Conservation (phyloP, 1,140 invertebrate genomes). For the Camponotus floridanus region DNA sequence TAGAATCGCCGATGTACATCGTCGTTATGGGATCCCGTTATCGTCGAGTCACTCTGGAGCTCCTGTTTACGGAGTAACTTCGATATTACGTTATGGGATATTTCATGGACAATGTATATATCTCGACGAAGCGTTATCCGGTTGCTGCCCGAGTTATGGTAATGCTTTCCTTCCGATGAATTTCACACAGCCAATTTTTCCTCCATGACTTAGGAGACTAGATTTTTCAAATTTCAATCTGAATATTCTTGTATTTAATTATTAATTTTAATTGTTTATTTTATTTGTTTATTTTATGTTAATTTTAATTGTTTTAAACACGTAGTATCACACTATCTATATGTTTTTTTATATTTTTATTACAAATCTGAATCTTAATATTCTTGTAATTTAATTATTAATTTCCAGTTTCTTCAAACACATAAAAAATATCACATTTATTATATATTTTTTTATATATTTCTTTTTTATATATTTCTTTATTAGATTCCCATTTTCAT, state of each 20-base stretch:
- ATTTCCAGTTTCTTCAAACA: no score
- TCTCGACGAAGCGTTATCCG: conserved; percentile 4
- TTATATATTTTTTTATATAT: neutral
- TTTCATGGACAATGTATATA: conserved; percentile 15
- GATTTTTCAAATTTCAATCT: neutral
- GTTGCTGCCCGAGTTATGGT: neutral
- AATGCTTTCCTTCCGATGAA: conserved; percentile 11
- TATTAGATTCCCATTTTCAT: neutral
- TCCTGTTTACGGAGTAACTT: conserved; percentile 63
- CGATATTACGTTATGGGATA: conserved; percentile 57
- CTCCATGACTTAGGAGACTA: neutral
- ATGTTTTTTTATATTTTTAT: no score
- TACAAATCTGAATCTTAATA: no score
- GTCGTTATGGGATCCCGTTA: conserved; percentile 35
- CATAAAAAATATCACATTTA: neutral
- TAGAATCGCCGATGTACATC: neutral
- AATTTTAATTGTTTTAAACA: neutral
- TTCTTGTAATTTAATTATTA: no score
- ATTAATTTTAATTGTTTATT: neutral
- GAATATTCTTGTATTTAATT: neutral
- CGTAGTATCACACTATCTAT: neutral
- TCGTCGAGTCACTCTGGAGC: conserved; percentile 42
- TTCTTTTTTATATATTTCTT: neutral
- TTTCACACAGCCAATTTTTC: neutral
- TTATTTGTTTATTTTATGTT: no score